Percentiles rank a stretch among this genome's conserved stretches.
Conservation (phyloP, 1,140 invertebrate genomes). For the Drosophila mauritiana region DNA sequence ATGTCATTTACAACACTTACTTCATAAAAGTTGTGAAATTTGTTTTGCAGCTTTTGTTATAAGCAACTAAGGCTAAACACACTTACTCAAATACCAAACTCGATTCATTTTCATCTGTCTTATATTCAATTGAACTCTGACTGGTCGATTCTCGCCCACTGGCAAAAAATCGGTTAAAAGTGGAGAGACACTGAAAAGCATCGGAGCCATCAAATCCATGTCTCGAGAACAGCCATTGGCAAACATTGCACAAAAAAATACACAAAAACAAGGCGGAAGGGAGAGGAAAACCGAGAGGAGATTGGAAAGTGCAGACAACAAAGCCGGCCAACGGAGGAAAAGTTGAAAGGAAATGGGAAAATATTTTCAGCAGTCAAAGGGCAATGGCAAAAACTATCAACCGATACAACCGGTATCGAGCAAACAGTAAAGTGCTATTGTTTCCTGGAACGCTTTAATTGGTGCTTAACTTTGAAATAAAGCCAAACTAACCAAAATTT, state of each 20-base stretch:
- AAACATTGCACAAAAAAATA: slow-evolving; percentile 54
- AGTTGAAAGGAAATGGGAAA: slow-evolving; percentile 34
- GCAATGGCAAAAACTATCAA: slow-evolving; percentile 44
- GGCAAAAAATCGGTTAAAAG: slow-evolving; percentile 5
- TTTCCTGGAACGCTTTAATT: slow-evolving; percentile 29
- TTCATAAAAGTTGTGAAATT: no score
- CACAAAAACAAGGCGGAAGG: slow-evolving; percentile 8
- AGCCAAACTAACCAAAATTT: neutral
- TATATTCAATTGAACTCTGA: neutral
- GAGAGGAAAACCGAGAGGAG: slow-evolving; percentile 20
- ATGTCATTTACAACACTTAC: no score
- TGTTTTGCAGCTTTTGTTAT: no score
- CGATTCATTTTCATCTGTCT: neutral
- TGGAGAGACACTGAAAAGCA: slow-evolving; percentile 49
- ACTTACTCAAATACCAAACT: slow-evolving; percentile 3
- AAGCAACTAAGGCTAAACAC: neutral
- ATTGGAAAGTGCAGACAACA: slow-evolving; percentile 41
- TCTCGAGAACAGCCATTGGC: slow-evolving; percentile 52
- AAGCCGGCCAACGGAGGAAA: slow-evolving; percentile 12
- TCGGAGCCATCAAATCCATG: slow-evolving; percentile 66
- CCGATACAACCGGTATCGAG: slow-evolving; percentile 18
- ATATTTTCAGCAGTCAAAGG: slow-evolving; percentile 30
- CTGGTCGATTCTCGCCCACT: neutral
- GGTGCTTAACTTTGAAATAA: slow-evolving; percentile 27
- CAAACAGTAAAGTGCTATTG: slow-evolving; percentile 37